Conservation (phyloP, 2,888 invertebrate genomes). For the Leptothorax acervorum region DNA sequence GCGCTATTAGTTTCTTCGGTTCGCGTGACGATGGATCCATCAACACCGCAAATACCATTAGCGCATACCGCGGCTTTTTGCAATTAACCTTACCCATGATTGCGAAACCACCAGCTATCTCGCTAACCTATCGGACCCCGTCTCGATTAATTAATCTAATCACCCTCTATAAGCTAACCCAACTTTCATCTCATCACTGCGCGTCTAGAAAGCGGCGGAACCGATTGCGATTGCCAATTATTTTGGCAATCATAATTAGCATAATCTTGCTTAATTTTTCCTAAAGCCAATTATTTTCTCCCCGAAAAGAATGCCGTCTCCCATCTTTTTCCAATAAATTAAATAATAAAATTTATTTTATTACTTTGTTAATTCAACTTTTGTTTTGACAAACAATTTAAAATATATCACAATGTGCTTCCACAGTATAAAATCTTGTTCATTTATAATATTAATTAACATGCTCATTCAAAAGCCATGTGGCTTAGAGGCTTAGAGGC, state of each 20-base stretch:
- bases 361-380: neutral
- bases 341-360: neutral
- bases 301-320: neutral
- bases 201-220: constrained; percentile 56
- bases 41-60: constrained; percentile 54
- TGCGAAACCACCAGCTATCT: constrained; percentile 50
- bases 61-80: constrained; percentile 50
- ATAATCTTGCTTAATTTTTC: constrained; percentile 28
- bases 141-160: constrained; percentile 69
- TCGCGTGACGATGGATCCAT: constrained; percentile 58
- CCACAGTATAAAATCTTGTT: neutral
- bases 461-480: neutral
- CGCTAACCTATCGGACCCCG: constrained; percentile 51
- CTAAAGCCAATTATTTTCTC: constrained; percentile 16
- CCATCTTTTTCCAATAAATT: neutral
- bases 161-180: constrained; percentile 53
- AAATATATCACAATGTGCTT: neutral
- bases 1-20: constrained; percentile 49
- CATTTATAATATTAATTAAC: neutral
- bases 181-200: constrained; percentile 55
- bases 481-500: neutral
- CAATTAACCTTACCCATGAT: constrained; percentile 61
- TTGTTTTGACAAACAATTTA: neutral
- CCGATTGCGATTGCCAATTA: constrained; percentile 63
- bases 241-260: constrained; percentile 57